A percentile compares a stretch with the other conserved stretches of the same genome.
These are phyloP conservation scores for Baronia brevicornis DNA, from an alignment of 2,888 invertebrate genomes.

Conservation along the genomic window DNA sequence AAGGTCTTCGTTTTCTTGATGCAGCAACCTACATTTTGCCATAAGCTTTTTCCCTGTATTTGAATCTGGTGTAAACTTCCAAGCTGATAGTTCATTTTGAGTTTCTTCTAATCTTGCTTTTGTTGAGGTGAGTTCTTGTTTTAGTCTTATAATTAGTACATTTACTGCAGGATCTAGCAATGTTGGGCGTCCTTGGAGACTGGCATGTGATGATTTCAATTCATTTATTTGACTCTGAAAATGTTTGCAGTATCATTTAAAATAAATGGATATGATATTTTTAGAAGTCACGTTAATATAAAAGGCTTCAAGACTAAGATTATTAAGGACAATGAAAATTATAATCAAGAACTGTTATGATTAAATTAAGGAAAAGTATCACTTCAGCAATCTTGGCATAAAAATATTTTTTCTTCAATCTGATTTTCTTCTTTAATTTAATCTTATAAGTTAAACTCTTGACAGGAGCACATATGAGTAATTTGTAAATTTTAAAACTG, in stretches of 20 bases:
- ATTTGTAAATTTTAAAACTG: conserved; percentile 4
- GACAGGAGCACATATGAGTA: too few species aligned
- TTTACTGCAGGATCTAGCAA: conserved; percentile 97
- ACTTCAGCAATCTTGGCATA: too few species aligned
- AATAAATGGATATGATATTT: too few species aligned
- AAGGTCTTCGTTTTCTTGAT: conserved; percentile 98
- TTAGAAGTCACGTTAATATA: too few species aligned
- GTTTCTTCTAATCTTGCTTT: conserved; percentile 96
- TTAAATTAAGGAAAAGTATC: too few species aligned
- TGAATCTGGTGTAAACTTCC: conserved; percentile 99
- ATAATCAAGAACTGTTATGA: too few species aligned
- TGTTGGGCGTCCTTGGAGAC: conserved; percentile 81
- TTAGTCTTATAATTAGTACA: conserved; percentile 91
- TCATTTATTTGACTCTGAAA: conserved; percentile 93
- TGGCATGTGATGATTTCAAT: conserved; percentile 91
- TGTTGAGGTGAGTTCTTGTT: conserved; percentile 91
- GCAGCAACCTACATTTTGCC: conserved; percentile 95
- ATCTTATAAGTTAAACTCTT: too few species aligned
- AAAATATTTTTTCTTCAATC: too few species aligned
- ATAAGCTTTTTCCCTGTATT: conserved; percentile 98
- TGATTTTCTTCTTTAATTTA: too few species aligned
- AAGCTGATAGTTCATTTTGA: conserved; percentile 97
- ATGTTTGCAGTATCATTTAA: conserved; percentile 1
- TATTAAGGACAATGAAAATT: conserved; percentile 15
- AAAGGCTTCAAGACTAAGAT: conserved; percentile 2